Base-by-base conservation (phyloP, 2,113 vertebrate species). In the Pterocles burchelli region DNA sequence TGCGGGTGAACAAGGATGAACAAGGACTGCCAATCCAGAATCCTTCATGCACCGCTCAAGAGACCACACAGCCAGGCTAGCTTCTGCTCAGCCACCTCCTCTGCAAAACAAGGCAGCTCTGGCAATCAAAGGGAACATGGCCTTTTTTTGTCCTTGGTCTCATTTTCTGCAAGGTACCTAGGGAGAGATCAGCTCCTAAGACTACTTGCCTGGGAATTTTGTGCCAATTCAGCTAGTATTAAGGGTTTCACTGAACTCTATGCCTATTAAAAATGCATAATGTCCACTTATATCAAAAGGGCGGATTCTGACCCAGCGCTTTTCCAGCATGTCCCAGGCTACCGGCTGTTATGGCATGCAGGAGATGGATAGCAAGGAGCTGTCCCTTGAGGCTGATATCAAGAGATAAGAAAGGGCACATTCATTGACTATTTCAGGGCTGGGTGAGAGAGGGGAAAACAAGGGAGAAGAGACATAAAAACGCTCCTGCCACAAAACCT, bases 111-210 rank as follows among this genome's bases (percentile, higher is more conserved):
- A 68, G 4, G 71, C 77, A 77, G 51, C 36, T 94, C 79, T 54
- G n/a, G 57, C 73, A 48, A 78, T 88, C 85, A 81, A 81, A 95
- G 49, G 29, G 83, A 96, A 61, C 6, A 4, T 22, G 72, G 93
- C 73, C 88, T 86, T 79, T 68, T 91, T 72, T 45, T 94, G 96
- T 96, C 96, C 95, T 96, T 96, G 95, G 88, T 93, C 93, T 93
- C 76, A 82, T 93, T 94, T 92, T 87, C 96, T 87, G 93, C 95
- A 55, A 58, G 93, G 96, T 61, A 58, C 93, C 95, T 26, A 84
- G 96, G 95, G 96, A 96, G 88, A 94, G 88, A 95, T 97, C 96
- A 85, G 76, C 95, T 94, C 93, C 90, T 78, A 92, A 94, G 85
- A 36, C 89, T 87, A 85, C 81, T 87, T 95, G 91, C 58, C 83